phyloP scores from a whole-genome alignment of 2,888 invertebrate species.

The Operophtera brumata region DNA sequence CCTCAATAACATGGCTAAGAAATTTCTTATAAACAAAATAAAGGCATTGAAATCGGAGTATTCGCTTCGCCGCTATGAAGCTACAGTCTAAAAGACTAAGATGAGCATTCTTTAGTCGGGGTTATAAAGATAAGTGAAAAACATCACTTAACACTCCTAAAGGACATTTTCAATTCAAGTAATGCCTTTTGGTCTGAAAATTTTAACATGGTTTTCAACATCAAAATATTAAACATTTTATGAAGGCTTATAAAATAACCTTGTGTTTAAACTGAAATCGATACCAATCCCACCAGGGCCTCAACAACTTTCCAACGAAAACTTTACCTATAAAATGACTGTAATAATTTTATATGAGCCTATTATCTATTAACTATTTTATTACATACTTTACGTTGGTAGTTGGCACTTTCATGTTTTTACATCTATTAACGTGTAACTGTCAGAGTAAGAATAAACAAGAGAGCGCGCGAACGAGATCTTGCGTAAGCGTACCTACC shows the following conservation, averaged over 20 bases:
- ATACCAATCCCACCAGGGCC: conserved; percentile 2
- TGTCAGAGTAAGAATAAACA: conserved; percentile 6
- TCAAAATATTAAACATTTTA: neutral
- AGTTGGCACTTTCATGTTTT: conserved; percentile 4
- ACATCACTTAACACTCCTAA: neutral
- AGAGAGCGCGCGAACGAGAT: neutral
- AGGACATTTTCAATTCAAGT: neutral
- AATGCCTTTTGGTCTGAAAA: neutral
- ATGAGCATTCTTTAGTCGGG: no score
- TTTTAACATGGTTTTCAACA: conserved; percentile 1
- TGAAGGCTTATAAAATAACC: neutral
- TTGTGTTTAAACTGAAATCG: neutral
- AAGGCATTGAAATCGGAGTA: no score
- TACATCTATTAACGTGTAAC: neutral
- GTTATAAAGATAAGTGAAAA: no score
- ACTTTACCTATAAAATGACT: conserved; percentile 7
- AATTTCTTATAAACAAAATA: no score
- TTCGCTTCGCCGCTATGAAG: no score
- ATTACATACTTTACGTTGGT: conserved; percentile 11
- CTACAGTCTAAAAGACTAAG: no score
- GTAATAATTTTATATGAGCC: conserved; percentile 1
- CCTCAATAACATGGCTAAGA: no score
- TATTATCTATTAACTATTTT: neutral
- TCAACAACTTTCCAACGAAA: conserved; percentile 13
- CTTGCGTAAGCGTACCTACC: no score